Conservation (phyloP, 2,888 invertebrate species). For the Campoletis raptor region DNA sequence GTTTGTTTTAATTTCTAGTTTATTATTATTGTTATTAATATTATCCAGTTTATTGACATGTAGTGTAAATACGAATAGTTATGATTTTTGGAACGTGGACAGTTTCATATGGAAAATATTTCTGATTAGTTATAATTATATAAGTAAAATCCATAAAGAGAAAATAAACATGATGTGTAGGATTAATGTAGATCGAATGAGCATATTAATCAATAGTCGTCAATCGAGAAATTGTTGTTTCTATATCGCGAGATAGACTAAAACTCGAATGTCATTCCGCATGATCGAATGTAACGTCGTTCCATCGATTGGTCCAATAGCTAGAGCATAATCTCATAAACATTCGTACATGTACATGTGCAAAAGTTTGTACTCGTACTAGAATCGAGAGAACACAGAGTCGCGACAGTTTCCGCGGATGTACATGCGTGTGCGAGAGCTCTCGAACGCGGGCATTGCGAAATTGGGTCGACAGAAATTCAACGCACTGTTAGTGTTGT, state of each 20-base stretch:
- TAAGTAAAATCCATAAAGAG: background rate
- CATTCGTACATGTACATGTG: constrained; percentile 3
- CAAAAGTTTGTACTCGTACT: constrained; percentile 1
- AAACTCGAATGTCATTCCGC: constrained; percentile 30
- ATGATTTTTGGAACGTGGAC: background rate
- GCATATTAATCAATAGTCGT: background rate
- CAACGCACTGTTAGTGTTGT: constrained; percentile 69
- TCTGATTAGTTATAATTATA: background rate
- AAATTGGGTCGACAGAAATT: constrained; percentile 84
- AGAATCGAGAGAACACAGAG: constrained; percentile 27
- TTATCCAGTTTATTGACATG: background rate
- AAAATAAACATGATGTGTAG: background rate
- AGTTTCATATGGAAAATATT: background rate
- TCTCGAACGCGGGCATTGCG: constrained; percentile 75
- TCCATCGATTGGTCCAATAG: background rate
- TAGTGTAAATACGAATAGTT: too few relatives aligned
- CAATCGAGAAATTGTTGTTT: constrained; percentile 3
- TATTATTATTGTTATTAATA: background rate
- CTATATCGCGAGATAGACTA: background rate
- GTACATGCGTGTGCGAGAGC: constrained; percentile 46
- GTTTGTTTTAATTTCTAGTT: too few relatives aligned
- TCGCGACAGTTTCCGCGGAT: constrained; percentile 63
- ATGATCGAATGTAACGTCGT: constrained; percentile 11
- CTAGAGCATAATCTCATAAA: constrained; percentile 6
- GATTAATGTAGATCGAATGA: background rate